Evolutionary conservation across 2,113 vertebrate genomes (phyloP), one percentile per base, ranked within the genome.

Genomic region (Cephalopholis sonnerati): DNA sequence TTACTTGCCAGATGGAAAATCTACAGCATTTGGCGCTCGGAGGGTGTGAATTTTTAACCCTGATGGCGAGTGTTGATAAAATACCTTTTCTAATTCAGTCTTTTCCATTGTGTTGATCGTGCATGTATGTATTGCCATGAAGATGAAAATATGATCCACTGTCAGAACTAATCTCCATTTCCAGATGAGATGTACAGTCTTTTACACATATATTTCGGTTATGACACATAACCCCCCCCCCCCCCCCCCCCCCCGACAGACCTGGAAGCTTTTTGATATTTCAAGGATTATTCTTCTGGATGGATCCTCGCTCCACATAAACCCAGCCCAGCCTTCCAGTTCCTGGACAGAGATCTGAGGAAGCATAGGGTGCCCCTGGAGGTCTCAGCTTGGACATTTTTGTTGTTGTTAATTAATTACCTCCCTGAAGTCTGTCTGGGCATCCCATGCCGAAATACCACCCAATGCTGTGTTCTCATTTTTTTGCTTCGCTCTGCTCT

Each of bases 321-420:
- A 85, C 70, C 76, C 73, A 83, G 62, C 59, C 79, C 74, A 83
- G 73, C 85, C 84, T 84, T 85, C 86, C 70, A 65, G 88, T 82
- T 93, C 75, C 83, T 93, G 94, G 94, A 93, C 74, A 18, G 61
- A 94, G 93, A 95, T 95, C 91, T 92, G 87, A 95, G 70, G 89
- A 93, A 88, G 88, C 82, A 78, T 74, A 68, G 77, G 75, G 67
- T 66, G 59, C 87, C 93, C 86, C 92, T 77, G 87, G 91, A 92
- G 92, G 89, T 89, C 82, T 65, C 29, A 62, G 89, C 87, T 87
- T 90, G 92, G 91, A 94, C 92, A 92, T 94, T 94, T 94, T 95
- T 94, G 90, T 93, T 95, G 92, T 95, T 94, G 90, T 94, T 95
- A 95, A 95, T 95, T 95, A 95, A 95, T 95, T 92, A 94, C 92